Percentiles rank a stretch among this genome's conserved stretches.
These are phyloP conservation scores for Hydrozoanthus tunicans DNA, from an alignment of 64 coral and sea anemone species.

Conservation along the genomic window DNA sequence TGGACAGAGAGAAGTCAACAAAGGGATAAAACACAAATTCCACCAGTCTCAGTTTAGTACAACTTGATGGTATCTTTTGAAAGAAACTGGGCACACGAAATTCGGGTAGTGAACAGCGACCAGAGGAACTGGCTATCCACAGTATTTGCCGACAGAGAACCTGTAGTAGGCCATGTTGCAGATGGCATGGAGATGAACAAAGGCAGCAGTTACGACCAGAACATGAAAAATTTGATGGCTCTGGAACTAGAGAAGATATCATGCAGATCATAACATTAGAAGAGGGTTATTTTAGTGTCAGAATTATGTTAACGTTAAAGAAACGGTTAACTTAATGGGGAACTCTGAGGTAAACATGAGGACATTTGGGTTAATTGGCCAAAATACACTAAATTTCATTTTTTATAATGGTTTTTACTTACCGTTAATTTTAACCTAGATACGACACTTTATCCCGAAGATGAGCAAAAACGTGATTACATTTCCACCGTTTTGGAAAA, in stretches of 20 bases:
- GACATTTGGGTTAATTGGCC: no score
- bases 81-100: not conserved
- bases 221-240: conserved; percentile 92
- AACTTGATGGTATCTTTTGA: no score
- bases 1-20: not conserved
- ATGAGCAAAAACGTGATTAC: no score
- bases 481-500: no score
- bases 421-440: no score
- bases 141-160: conserved; percentile 44
- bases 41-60: not conserved
- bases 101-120: not conserved
- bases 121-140: conserved; percentile 6
- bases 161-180: conserved; percentile 84
- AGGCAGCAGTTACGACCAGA: conserved; percentile 78
- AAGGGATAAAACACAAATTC: not conserved
- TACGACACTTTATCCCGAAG: no score
- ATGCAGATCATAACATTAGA: not conserved
- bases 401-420: no score
- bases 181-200: conserved; percentile 81
- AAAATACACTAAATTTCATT: no score
- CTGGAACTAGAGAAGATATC: conserved; percentile 76
- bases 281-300: not conserved
- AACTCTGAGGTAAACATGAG: not conserved
- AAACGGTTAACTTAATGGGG: not conserved
- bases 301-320: not conserved